Base-by-base conservation (phyloP, 1,140 invertebrate genomes). In the Ctenoplectra terminalis region DNA sequence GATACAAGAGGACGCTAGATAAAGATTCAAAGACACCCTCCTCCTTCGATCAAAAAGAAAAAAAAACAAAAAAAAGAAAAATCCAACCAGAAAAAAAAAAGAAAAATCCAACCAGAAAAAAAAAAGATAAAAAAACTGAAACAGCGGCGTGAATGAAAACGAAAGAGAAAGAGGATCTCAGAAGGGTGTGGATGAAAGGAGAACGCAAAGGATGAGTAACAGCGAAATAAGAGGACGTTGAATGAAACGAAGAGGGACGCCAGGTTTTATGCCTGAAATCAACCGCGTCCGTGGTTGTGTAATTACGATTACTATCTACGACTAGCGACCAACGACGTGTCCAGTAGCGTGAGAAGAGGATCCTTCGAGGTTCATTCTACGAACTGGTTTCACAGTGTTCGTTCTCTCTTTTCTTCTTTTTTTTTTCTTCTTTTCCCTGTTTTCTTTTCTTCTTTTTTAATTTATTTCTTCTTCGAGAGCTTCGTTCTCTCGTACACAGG, bases 241-340 rank as follows among this genome's bases (percentile, higher is more conserved):
- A 72, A 79, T 37, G 81, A 54, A 70, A 54, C 48, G 61, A 73
- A 46, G n/a, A 83, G 46, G 37, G 9, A 67, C 34, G 60, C 13
- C 34, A 15, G 31, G 46, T 37, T 64, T 78, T 78, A 71, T 78
- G 50, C 26, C 66, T 50, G 69, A 48, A 82, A 70, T 61, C 80
- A 76, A 54, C 37, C 71, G 67, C 48, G 40, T 71, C 37, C 75
- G 67, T 50, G 75, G 66, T 78, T 54, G 56, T 54, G 37, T 70
- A 85, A 84, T 85, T 84, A 85, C 82, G 72, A 81, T 81, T 81
- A 81, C 58, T 84, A 86, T 86, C 66, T 72, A 72, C 78, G 71
- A 50, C 61, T 71, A 84, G 34, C 66, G 64, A 63, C 74, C 60
- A 71, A 29, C 64, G 64, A 69, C 46, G 48, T 54, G 61, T 66